Evolutionary conservation across 2,797 vertebrate species (phyloP).

Genomic region (Macrochelys suwanniensis): DNA sequence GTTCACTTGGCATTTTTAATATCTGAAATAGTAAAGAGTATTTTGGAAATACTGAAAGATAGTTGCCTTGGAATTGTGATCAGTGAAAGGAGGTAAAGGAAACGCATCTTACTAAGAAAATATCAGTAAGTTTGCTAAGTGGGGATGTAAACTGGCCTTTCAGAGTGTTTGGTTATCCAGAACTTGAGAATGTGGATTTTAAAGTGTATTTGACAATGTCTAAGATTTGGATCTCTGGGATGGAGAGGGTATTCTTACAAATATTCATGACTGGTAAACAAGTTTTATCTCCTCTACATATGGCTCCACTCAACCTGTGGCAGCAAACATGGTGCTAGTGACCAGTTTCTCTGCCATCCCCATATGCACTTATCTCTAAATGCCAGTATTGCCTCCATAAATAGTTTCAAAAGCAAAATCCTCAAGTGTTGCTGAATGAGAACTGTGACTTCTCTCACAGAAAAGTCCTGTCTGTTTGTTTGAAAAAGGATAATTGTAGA

Average conservation of each 20-base stretch:
- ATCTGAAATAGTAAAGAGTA: background rate
- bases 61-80: background rate
- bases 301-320: background rate
- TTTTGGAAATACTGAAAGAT: background rate
- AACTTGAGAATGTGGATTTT: background rate
- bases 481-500: conserved; percentile 53
- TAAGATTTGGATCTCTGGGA: background rate
- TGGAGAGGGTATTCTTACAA: background rate
- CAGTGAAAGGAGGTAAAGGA: background rate
- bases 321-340: rapidly evolving
- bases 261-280: rapidly evolving
- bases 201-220: rapidly evolving
- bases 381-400: background rate
- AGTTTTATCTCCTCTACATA: background rate
- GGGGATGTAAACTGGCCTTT: rapidly evolving
- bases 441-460: conserved; percentile 2
- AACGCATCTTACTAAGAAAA: background rate
- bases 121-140: rapidly evolving
- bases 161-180: rapidly evolving
- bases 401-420: background rate
- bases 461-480: conserved; percentile 23
- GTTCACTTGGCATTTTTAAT: background rate
- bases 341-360: background rate
- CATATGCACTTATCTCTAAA: background rate
- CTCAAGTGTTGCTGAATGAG: conserved; percentile 7